Evolutionary conservation across 2,888 invertebrate genomes (phyloP).

Genomic region (Lottia gigantea): DNA sequence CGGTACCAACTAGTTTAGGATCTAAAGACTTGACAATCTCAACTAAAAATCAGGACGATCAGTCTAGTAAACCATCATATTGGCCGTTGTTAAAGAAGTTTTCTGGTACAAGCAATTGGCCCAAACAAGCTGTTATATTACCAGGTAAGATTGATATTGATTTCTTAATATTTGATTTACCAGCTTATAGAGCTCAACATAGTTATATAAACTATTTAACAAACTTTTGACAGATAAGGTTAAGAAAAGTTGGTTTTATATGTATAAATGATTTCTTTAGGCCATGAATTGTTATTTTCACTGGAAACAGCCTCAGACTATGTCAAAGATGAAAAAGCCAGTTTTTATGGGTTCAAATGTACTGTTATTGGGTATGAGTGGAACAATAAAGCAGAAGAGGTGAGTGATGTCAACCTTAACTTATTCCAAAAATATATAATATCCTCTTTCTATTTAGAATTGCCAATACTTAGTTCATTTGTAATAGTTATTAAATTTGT

Average conservation of each 20-base stretch:
- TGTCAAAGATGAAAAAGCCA: slow-evolving; percentile 86
- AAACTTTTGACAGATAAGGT: background rate
- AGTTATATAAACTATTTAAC: too few species aligned
- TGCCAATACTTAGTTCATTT: too few species aligned
- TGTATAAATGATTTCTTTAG: slow-evolving; percentile 67
- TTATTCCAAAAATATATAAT: background rate
- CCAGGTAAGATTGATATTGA: slow-evolving; percentile 72
- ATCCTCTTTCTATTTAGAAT: background rate
- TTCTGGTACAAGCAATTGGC: slow-evolving; percentile 80
- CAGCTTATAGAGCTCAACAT: background rate
- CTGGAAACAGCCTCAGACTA: slow-evolving; percentile 96
- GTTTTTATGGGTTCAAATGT: slow-evolving; percentile 86
- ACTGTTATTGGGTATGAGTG: slow-evolving; percentile 80
- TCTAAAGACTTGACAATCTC: slow-evolving; percentile 20
- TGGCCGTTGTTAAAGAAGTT: slow-evolving; percentile 70
- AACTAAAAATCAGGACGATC: slow-evolving; percentile 27
- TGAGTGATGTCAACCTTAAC: slow-evolving; percentile 29
- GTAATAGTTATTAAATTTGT: too few species aligned
- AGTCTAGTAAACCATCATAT: slow-evolving; percentile 45
- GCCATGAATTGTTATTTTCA: slow-evolving; percentile 93
- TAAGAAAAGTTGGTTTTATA: background rate
- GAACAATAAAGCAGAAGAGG: slow-evolving; percentile 66
- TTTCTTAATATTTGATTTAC: too few species aligned
- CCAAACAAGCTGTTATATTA: slow-evolving; percentile 80
- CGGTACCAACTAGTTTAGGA: slow-evolving; percentile 62